A percentile compares a stretch with the other conserved stretches of the same genome.
Evolutionary conservation across 2,113 vertebrate genomes (phyloP).

Genomic region (human): GRCh38 chr11:30209001-30209500

Average conservation of each 20-base stretch:
- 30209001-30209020: neutral
- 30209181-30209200: too few relatives aligned
- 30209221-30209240: too few relatives aligned
- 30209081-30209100: neutral
- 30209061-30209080: neutral
- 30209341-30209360: too few relatives aligned
- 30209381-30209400: neutral
- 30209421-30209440: neutral
- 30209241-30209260: too few relatives aligned
- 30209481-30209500: neutral
- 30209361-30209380: too few relatives aligned
- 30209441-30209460: slow-evolving; percentile 2
- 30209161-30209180: neutral
- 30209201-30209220: too few relatives aligned
- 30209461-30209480: neutral
- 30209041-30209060: neutral
- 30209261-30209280: too few relatives aligned
- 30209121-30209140: neutral
- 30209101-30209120: neutral
- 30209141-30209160: neutral
- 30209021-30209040: neutral
- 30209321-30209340: too few relatives aligned
- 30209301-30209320: too few relatives aligned
- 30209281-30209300: too few relatives aligned
- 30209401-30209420: neutral